Evolutionary conservation across 2,113 vertebrate species (phyloP).

Genomic region (Mugil cephalus): DNA sequence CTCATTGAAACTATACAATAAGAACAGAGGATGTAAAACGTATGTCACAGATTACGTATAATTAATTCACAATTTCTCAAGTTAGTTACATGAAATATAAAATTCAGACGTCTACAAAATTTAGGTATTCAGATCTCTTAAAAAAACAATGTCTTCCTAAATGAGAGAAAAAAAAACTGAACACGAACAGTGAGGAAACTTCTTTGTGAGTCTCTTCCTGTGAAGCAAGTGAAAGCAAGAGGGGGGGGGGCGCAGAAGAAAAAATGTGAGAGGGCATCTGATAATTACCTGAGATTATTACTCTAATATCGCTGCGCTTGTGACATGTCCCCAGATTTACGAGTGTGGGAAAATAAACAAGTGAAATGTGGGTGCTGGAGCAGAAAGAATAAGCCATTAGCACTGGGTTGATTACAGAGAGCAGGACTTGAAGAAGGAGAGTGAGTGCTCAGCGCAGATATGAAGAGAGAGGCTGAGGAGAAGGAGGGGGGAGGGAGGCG

Average conservation of each 20-base stretch:
- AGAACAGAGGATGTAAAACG: background rate
- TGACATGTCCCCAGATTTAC: constrained; percentile 97
- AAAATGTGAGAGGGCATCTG: constrained; percentile 76
- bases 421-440: constrained; percentile 86
- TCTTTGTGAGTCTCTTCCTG: constrained; percentile 15
- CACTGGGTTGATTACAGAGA: constrained; percentile 98
- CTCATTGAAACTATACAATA: background rate
- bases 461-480: constrained; percentile 50
- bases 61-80: no score
- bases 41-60: no score
- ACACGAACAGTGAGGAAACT: constrained; percentile 14
- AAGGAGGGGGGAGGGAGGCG: constrained; percentile 15
- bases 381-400: constrained; percentile 99
- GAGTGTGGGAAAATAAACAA: constrained; percentile 99
- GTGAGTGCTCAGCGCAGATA: constrained; percentile 75
- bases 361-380: constrained; percentile 99
- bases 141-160: background rate
- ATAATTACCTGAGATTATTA: constrained; percentile 99
- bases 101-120: background rate
- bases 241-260: constrained; percentile 28
- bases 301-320: constrained; percentile 97
- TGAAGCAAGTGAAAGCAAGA: background rate
- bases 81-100: constrained; percentile 6
- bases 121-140: background rate
- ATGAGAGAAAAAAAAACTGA: no score